Base-by-base conservation (phyloP, 2,113 vertebrate species). In the Spea bombifrons region DNA sequence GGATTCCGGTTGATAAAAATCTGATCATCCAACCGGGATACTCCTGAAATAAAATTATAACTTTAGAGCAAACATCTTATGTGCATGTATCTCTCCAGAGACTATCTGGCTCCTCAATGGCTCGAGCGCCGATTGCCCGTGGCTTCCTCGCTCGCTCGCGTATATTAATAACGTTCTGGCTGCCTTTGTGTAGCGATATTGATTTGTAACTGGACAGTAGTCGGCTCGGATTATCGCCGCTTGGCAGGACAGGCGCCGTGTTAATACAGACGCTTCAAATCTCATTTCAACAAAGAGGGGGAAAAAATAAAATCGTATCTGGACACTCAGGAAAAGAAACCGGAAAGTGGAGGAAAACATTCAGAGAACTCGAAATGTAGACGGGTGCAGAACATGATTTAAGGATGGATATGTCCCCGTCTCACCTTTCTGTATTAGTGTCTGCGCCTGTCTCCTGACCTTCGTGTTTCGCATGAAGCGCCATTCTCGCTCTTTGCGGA, bases 1-100 rank as follows among this genome's bases (percentile, higher is more conserved):
- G 97, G 97, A 88, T 99, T 99, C 73, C 96, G 91, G 90, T 99
- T 98, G 86, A 99, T 96, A 88, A 99, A 99, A 85, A 99, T 98
- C 92, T 99, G 97, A 88, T 99, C 97, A 1, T 99, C 97, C 82
- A 99, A 88, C 17, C 94, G 88, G 48, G 95, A 92, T 46, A 99
- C 91, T 17, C 97, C 97, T 99, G 88, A 12, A 44, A 71, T 73
- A 4, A 47, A 8, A n/a, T 43, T 17, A 76, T 67, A 3, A 71
- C 30, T 1, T 30, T 30, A 30, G 30, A 30, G 30, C 30, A 30
- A 30, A 30, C 30, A 30, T 30, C 30, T 30, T 2, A 30, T 30
- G 30, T 30, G 30, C 30, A 30, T 48, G 50, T 0, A 3, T 67
- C 65, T 53, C 61, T 16, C 17, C 12, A 12, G 66, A 43, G 67